A percentile compares a stretch with the other conserved stretches of the same genome.
Evolutionary conservation across 2,797 vertebrate species (phyloP).

Genomic region (Sebastes wilsoni): DNA sequence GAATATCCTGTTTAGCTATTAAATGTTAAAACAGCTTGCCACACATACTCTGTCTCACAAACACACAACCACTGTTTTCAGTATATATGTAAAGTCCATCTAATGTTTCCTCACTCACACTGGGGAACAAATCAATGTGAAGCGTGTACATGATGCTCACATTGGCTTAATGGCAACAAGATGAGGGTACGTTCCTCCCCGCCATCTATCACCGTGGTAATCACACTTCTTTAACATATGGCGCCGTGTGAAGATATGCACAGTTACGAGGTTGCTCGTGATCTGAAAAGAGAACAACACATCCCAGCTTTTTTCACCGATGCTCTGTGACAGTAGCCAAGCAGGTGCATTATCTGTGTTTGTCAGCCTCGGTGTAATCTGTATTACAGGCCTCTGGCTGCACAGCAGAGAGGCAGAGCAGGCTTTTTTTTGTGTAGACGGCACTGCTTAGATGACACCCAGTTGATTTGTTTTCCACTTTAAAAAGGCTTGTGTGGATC

Average conservation of each 20-base stretch:
- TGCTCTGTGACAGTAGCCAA: slow-evolving; percentile 20
- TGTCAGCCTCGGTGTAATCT: slow-evolving; percentile 24
- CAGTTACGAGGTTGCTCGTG: neutral
- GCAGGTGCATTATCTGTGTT: slow-evolving; percentile 9
- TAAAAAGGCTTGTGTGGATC: slow-evolving; percentile 13
- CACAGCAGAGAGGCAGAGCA: slow-evolving; percentile 17
- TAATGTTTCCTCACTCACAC: slow-evolving; percentile 1
- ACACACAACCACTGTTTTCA: neutral
- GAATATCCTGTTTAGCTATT: too few relatives aligned
- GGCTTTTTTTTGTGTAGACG: slow-evolving; percentile 9
- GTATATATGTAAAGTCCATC: neutral
- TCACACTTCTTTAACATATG: slow-evolving; percentile 41
- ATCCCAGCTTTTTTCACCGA: neutral
- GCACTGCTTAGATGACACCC: slow-evolving; percentile 8
- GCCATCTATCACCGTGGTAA: slow-evolving; percentile 27
- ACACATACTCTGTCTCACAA: neutral
- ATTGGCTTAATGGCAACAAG: slow-evolving; percentile 17
- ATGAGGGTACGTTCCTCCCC: neutral
- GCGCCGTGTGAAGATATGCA: slow-evolving; percentile 2
- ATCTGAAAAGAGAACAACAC: slow-evolving; percentile 2
- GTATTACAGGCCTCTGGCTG: slow-evolving; percentile 19
- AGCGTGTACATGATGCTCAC: neutral
- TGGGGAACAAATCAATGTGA: neutral
- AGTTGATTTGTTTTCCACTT: slow-evolving; percentile 4
- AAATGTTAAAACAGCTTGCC: too few relatives aligned